Base-by-base conservation (phyloP, 2,888 invertebrate genomes). In the Bellardia pandia region DNA sequence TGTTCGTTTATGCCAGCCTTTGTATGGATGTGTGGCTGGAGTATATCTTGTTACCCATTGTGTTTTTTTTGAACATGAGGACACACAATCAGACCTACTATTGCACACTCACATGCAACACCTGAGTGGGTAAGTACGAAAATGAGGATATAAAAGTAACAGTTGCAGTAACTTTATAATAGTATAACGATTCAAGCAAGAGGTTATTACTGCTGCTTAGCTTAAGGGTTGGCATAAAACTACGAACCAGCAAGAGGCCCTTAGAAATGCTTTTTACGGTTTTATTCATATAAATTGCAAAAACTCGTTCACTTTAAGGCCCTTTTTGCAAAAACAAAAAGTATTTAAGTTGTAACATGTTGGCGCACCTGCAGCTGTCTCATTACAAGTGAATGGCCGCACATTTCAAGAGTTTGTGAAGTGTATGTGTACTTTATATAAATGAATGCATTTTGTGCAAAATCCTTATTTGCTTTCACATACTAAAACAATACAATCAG, bases 61-160 rank as follows among this genome's bases (percentile, higher is more conserved):
- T 58, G 14, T 71, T 75, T 75, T 68, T 68, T 75, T 30, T 77
- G 33, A 58, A 86, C 40, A 81, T 53, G 64, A 72, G 74, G 81
- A 79, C 79, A 45, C 45, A 42, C 30, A 9, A 40, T 13, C 23
- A 56, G 51, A 53, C 14, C 11, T 53, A n/a, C n/a, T 53, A 23
- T 42, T 62, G 6, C 37, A 62, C 53, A 53, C 23, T 23, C 23
- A 23, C 23, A 23, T 23, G 23, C 23, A 23, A 37, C 64, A 69
- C 42, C 71, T 75, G 75, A 62, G 62, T 64, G 79, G 42, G 56
- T 85, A 79, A 85, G 69, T 64, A 79, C 30, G 48, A 33, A 78
- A 77, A 71, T 71, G 62, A 76, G 71, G 62, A 76, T 79, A 72
- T 80, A 71, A 86, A 80, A 85, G 85, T 85, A 87, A 87, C 81